Percentiles rank a stretch among this genome's conserved stretches.
Evolutionary conservation across 2,888 invertebrate species (phyloP).

Genomic region (Spodoptera littoralis): DNA sequence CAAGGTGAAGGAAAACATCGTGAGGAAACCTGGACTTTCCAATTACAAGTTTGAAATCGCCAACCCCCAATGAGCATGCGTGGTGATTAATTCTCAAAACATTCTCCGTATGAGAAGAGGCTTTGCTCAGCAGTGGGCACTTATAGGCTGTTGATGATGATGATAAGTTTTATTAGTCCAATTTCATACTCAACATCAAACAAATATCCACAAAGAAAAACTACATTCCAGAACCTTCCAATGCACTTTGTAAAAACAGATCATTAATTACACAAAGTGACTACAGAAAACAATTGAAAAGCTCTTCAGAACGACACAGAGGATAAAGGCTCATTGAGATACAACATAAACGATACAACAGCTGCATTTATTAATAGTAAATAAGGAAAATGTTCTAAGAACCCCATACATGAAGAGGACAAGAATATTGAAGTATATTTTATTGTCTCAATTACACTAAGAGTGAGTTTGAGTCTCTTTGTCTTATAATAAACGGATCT

Average conservation of each 20-base stretch:
- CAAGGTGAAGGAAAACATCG: too few relatives aligned
- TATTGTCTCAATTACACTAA: slow-evolving; percentile 58
- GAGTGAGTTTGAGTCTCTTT: slow-evolving; percentile 58
- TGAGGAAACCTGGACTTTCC: too few relatives aligned
- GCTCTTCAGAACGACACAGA: slow-evolving; percentile 10
- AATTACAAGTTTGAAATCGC: too few relatives aligned
- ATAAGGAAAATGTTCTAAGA: slow-evolving; percentile 33
- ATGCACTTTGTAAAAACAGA: not conserved
- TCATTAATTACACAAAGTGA: slow-evolving; percentile 1
- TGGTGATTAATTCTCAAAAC: too few relatives aligned
- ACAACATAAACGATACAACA: slow-evolving; percentile 41
- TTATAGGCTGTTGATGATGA: too few relatives aligned
- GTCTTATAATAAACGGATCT: slow-evolving; percentile 63
- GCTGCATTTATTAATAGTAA: slow-evolving; percentile 37
- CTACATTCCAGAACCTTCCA: not conserved
- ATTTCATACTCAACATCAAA: too few relatives aligned
- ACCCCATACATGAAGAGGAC: slow-evolving; percentile 30
- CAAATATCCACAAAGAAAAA: too few relatives aligned
- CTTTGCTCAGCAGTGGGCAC: too few relatives aligned
- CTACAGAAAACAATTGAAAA: slow-evolving; percentile 9
- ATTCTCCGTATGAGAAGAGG: too few relatives aligned
- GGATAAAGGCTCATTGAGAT: slow-evolving; percentile 26
- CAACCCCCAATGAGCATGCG: too few relatives aligned
- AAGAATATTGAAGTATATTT: slow-evolving; percentile 44
- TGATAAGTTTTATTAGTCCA: too few relatives aligned